Evolutionary conservation across 2,797 vertebrate genomes (phyloP), one percentile per base, ranked within the genome.

Genomic region (Macrochelys suwanniensis): DNA sequence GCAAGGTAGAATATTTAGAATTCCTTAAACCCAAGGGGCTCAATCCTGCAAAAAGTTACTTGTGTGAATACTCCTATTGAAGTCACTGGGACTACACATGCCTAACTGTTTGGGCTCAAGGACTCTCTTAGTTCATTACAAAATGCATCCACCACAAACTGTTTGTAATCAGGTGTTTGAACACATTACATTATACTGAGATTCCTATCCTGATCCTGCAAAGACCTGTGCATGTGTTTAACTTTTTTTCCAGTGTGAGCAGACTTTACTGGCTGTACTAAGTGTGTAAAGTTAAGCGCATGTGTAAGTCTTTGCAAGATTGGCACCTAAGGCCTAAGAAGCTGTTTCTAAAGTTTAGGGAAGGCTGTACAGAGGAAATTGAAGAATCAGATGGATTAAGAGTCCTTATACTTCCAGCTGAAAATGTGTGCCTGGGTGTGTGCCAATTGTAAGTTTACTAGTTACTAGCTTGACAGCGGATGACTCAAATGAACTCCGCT

Each of bases 291-390:
- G 76, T 82, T 8, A 90, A 28, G 13, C 6, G 33, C 26, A 57
- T 3, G 2, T 2, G 12, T 68, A 83, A 42, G 28, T 89, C 12
- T 47, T 21, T 59, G 37, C n/a, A 82, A 74, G 90, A 6, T 37
- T 0, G 0, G 8, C 5, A 17, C 49, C 17, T 19, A 54, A 5
- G 26, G 50, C 31, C 50, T 65, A 85, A n/a, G 68, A 47, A 54
- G 61, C 49, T 91, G 50, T 42, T 28, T 77, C 54, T 88, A 1
- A 89, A 25, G 4, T n/a, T 80, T 57, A 92, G 59, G 54, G 88
- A 79, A 79, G 49, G 59, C 15, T 17, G 28, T 57, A 31, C 25
- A 53, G 19, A 53, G n/a, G 37, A 88, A 83, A 11, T 11, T 87
- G 42, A 53, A 79, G 54, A 61, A 51, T 47, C 54, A 84, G 15